phyloP scores from a whole-genome alignment of 2,113 vertebrate species.

The Oncorhynchus masou region DNA sequence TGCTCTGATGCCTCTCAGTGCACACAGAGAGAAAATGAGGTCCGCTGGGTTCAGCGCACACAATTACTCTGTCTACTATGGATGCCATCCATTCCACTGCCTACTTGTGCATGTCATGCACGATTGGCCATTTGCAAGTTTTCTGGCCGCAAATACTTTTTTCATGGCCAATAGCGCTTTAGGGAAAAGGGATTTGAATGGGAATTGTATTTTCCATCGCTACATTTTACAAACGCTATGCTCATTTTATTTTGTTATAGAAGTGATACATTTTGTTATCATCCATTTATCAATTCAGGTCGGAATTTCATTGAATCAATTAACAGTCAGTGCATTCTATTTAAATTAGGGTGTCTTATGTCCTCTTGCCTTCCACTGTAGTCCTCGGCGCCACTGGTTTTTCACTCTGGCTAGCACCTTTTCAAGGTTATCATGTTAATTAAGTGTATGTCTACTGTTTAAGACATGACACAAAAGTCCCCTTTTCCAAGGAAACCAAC shows the following conservation, averaged over 20 bases:
- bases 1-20: neutral
- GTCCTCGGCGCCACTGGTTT: too few relatives aligned
- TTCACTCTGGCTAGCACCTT: too few relatives aligned
- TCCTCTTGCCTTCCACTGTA: too few relatives aligned
- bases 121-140: neutral
- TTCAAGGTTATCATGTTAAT: too few relatives aligned
- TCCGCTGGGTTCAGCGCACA: constrained; percentile 3
- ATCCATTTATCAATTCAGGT: neutral
- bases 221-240: neutral
- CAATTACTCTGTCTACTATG: constrained; percentile 8
- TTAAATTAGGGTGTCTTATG: too few relatives aligned
- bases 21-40: constrained; percentile 7
- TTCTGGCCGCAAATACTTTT: neutral
- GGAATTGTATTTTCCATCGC: neutral
- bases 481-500: too few relatives aligned
- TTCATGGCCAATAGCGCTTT: neutral
- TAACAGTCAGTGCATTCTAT: too few relatives aligned
- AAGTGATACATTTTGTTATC: neutral
- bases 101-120: neutral
- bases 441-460: too few relatives aligned
- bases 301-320: too few relatives aligned
- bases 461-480: too few relatives aligned
- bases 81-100: neutral
- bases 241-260: neutral
- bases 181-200: neutral